Evolutionary conservation across 2,797 vertebrate genomes (phyloP).

Genomic region (Coreius guichenoti): DNA sequence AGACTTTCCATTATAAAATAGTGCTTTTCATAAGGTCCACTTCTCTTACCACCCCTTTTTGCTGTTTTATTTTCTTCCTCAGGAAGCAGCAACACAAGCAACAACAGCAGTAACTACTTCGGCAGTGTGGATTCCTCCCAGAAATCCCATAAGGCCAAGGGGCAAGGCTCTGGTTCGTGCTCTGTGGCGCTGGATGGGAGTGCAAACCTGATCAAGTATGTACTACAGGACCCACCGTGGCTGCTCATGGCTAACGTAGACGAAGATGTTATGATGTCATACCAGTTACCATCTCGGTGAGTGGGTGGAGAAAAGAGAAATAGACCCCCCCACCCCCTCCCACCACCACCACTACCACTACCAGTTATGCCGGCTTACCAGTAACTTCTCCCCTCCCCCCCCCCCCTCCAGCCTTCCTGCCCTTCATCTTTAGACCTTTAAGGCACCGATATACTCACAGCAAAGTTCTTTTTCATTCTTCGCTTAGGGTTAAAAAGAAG

Average conservation of each 20-base stretch:
- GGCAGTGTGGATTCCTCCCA: slow-evolving; percentile 88
- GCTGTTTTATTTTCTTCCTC: slow-evolving; percentile 28
- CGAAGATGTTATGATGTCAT: slow-evolving; percentile 83
- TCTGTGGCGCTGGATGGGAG: slow-evolving; percentile 62
- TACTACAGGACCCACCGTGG: slow-evolving; percentile 84
- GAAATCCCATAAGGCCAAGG: slow-evolving; percentile 76
- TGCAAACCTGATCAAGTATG: slow-evolving; percentile 72
- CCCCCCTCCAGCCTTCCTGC: no score
- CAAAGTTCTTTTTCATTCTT: no score
- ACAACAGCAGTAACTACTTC: slow-evolving; percentile 88
- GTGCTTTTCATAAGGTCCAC: neutral
- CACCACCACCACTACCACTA: neutral
- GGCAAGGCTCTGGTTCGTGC: slow-evolving; percentile 13
- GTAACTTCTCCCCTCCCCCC: neutral
- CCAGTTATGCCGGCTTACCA: slow-evolving; percentile 48
- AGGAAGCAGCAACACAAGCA: slow-evolving; percentile 83
- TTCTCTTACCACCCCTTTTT: neutral
- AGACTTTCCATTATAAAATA: neutral
- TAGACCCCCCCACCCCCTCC: neutral
- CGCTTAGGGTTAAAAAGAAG: no score
- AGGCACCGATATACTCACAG: no score
- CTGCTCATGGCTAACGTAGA: slow-evolving; percentile 80
- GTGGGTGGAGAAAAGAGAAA: slow-evolving; percentile 47
- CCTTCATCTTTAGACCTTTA: neutral
- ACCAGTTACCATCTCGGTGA: slow-evolving; percentile 91